Base-by-base conservation (phyloP, 53 echinoderm and acorn worm species). In the Zoroaster sp. region DNA sequence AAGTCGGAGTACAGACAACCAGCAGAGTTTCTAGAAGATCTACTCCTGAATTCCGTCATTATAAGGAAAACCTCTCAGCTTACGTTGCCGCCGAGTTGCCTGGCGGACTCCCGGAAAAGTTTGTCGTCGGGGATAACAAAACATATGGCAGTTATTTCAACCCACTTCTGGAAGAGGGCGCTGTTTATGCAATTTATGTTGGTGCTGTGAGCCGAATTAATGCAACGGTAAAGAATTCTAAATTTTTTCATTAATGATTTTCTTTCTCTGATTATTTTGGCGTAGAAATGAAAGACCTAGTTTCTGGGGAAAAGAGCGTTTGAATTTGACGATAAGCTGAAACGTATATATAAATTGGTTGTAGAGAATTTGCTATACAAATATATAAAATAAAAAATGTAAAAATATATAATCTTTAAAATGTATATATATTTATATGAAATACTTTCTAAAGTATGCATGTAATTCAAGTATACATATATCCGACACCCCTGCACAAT, bases 121-220 rank as follows among this genome's bases (percentile, higher is more conserved):
- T 79, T 79, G 53, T 79, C n/a, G 79, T 55, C 1, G 79, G 79
- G 12, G 79, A 79, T 52, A 44, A 44, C 33, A 30, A 79, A 6
- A 31, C 31, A 14, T 49, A 49, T 9, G 49, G 51, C 13, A 31
- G 59, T 5, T 79, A 52, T 53, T 55, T 20, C 53, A 79, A 79
- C 31, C 23, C 79, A 30, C 51, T 28, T 33, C 35, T 79, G 79
- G 17, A 49, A 15, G 47, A 47, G 52, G 47, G 35, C 3, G 59
- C 52, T 45, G 35, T 41, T 12, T 79, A 79, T 17, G 33, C 53
- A 0, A 33, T 79, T 30, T 53, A 79, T 3, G 21, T 79, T 0
- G 54, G 47, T 70, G 70, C 70, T 36, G 70, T 70, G 30, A 70
- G 70, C 70, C 31, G 70, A 36, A 70, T 70, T 2, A 70, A 70